A percentile compares a stretch with the other conserved stretches of the same genome.
Conservation (phyloP, 2,113 vertebrate genomes). For the Scomber japonicus region DNA sequence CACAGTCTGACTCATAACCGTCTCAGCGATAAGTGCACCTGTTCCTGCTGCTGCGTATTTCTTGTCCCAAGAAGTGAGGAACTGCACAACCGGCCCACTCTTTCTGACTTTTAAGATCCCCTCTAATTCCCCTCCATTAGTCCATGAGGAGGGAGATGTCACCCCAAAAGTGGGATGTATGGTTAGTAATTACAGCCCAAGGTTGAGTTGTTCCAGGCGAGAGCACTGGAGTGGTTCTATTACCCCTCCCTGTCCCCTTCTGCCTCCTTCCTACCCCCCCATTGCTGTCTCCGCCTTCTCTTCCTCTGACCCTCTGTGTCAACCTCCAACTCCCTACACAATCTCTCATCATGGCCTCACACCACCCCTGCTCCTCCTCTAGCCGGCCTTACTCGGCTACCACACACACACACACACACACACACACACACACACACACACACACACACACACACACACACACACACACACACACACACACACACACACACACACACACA, state of each 20-base stretch:
- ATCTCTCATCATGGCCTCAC: conserved; percentile 81
- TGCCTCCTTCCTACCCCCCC: conserved; percentile 51
- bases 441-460: conserved; percentile 31
- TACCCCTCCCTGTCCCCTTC: conserved; percentile 67
- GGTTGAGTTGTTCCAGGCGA: conserved; percentile 84
- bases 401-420: conserved; percentile 14
- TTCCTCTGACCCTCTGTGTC: conserved; percentile 75
- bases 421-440: conserved; percentile 14
- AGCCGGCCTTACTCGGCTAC: conserved; percentile 23
- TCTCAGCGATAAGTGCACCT: conserved; percentile 39
- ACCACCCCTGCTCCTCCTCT: conserved; percentile 56
- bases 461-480: conserved; percentile 19
- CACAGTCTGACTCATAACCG: conserved; percentile 15
- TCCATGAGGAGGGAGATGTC: conserved; percentile 83
- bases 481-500: conserved; percentile 26
- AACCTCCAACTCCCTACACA: conserved; percentile 79
- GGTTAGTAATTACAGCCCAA: conserved; percentile 86
- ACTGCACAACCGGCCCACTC: conserved; percentile 29
- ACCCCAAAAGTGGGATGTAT: conserved; percentile 88
- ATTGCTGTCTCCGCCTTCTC: conserved; percentile 35
- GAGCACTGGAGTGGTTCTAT: conserved; percentile 79
- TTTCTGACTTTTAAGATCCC: conserved; percentile 74
- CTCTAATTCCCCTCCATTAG: conserved; percentile 83
- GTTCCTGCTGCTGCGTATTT: conserved; percentile 63
- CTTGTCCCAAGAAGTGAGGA: conserved; percentile 61